A percentile compares a stretch with the other conserved stretches of the same genome.
These are phyloP conservation scores for Ceyx cyanopectus DNA, from an alignment of 2,113 vertebrate genomes.

Conservation along the genomic window DNA sequence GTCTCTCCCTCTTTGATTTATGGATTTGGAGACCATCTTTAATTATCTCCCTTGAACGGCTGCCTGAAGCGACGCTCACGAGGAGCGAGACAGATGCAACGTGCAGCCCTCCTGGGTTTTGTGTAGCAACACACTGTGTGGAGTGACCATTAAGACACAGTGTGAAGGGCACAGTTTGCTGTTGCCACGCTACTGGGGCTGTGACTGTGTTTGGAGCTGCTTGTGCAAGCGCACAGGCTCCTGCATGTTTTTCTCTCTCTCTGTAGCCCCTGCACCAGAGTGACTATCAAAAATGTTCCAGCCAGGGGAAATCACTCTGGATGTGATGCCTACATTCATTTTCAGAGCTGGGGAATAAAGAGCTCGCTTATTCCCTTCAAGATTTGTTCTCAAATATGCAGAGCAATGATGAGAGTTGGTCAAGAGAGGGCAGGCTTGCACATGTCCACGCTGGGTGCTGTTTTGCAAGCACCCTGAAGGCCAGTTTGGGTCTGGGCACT, in stretches of 20 bases:
- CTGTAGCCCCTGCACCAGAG: not conserved
- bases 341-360: not conserved
- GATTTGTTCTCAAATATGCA: not conserved
- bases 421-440: not conserved
- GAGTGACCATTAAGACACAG: not conserved
- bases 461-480: not conserved
- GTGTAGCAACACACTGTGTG: not conserved
- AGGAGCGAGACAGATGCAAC: not conserved
- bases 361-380: not conserved
- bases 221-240: accelerated
- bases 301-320: not conserved
- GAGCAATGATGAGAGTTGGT: not conserved
- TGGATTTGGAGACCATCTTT: constrained; percentile 38
- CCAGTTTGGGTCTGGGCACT: not conserved
- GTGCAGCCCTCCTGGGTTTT: not conserved
- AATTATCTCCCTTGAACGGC: constrained; percentile 14
- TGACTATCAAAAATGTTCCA: not conserved
- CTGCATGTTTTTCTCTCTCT: not conserved
- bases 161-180: not conserved
- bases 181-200: not conserved
- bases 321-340: not conserved
- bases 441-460: not conserved
- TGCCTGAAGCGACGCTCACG: not conserved
- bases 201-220: not conserved
- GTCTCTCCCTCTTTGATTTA: constrained; percentile 33